These are phyloP conservation scores for Alentia gelatinosa DNA, from an alignment of 2,888 invertebrate species.

Conservation along the genomic window DNA sequence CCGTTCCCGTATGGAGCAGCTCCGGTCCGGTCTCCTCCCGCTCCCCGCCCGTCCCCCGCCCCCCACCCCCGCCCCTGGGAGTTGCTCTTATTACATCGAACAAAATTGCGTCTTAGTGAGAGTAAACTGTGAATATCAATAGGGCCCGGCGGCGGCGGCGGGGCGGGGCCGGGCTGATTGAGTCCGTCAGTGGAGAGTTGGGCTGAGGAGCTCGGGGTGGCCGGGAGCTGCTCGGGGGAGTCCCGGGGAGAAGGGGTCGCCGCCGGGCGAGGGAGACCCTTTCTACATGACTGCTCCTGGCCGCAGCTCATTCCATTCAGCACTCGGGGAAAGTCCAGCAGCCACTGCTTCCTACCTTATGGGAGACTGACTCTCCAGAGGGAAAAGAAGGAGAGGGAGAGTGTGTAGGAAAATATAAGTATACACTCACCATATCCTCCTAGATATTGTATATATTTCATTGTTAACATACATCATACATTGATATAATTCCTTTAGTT, in stretches of 20 bases:
- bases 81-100: slow-evolving; percentile 45
- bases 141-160: not conserved
- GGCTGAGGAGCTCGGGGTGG: not conserved
- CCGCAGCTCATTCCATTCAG: not conserved
- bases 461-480: too few relatives aligned
- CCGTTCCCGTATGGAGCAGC: not conserved
- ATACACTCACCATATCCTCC: too few relatives aligned
- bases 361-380: too few relatives aligned
- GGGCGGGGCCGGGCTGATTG: slow-evolving; percentile 18
- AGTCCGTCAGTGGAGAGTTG: slow-evolving; percentile 23
- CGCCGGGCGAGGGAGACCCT: not conserved
- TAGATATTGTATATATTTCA: too few relatives aligned
- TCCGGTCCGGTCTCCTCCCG: not conserved
- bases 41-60: not conserved
- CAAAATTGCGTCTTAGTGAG: slow-evolving; percentile 47
- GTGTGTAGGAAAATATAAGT: too few relatives aligned
- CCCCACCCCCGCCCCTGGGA: slow-evolving; percentile 4
- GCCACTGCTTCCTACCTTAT: too few relatives aligned
- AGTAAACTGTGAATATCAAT: slow-evolving; percentile 50
- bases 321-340: not conserved
- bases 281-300: not conserved
- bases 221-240: not conserved
- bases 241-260: not conserved
- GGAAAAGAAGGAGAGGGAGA: too few relatives aligned
- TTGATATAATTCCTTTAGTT: too few relatives aligned